phyloP scores from a whole-genome alignment of 1,140 invertebrate species.

The Lepidurus arcticus region DNA sequence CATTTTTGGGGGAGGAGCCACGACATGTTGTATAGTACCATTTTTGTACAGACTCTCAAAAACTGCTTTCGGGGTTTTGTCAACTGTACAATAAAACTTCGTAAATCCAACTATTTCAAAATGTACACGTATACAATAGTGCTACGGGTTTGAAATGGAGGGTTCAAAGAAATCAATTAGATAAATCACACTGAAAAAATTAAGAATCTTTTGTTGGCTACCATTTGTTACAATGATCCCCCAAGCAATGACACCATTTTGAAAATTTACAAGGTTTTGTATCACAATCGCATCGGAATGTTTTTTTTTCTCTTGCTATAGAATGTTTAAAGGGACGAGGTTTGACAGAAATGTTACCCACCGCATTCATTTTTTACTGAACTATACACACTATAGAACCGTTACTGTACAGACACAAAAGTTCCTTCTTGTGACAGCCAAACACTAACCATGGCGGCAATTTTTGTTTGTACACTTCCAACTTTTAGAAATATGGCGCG shows the following conservation, averaged over 20 bases:
- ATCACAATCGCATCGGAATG: slow-evolving; percentile 17
- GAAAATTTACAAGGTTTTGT: not conserved
- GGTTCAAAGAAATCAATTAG: not conserved
- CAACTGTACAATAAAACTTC: not conserved
- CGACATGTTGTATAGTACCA: no score
- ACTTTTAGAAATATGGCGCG: no score
- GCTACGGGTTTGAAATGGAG: not conserved
- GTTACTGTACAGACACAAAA: no score
- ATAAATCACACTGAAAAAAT: not conserved
- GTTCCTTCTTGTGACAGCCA: no score
- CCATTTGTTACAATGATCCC: not conserved
- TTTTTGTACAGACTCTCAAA: not conserved
- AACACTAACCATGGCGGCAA: no score
- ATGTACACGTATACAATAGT: not conserved
- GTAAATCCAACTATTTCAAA: not conserved
- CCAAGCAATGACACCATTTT: no score
- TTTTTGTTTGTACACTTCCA: no score
- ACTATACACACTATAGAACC: no score
- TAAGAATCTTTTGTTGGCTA: slow-evolving; percentile 19
- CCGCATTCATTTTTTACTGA: no score
- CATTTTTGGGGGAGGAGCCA: no score
- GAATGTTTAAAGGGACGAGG: no score
- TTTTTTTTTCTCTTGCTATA: not conserved
- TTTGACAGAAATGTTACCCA: no score
- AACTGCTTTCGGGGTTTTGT: not conserved